These are phyloP conservation scores for Ephydatia muelleri DNA, from an alignment of 37 sponge, comb jelly and placozoan genomes.

Conservation along the genomic window DNA sequence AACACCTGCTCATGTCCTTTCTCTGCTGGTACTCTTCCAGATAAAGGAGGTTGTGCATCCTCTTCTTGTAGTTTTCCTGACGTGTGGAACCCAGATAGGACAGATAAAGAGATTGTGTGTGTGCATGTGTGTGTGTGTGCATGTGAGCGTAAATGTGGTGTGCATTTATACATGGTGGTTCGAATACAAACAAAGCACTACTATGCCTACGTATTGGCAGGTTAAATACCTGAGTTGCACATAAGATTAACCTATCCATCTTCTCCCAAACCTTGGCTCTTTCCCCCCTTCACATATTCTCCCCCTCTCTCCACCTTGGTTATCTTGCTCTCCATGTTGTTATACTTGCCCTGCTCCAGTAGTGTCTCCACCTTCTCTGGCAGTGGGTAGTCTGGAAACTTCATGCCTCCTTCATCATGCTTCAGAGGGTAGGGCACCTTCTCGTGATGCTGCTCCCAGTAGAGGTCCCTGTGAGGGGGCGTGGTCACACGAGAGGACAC, in stretches of 20 bases:
- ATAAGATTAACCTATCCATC: too few species aligned
- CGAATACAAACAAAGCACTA: too few species aligned
- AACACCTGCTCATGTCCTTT: conserved; percentile 71
- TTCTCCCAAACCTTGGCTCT: conserved; percentile 57
- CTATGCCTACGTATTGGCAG: too few species aligned
- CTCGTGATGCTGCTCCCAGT: conserved; percentile 68
- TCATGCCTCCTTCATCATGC: conserved; percentile 8
- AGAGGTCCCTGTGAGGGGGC: conserved; percentile 55
- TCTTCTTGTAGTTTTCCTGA: too few species aligned
- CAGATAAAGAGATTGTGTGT: too few species aligned
- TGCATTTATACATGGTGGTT: too few species aligned
- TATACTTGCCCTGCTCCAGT: conserved; percentile 62
- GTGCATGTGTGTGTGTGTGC: too few species aligned
- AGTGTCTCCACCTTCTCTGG: conserved; percentile 64
- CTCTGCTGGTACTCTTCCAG: too few species aligned
- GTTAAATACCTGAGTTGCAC: conserved; percentile 75
- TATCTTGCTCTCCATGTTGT: conserved; percentile 66
- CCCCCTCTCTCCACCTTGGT: conserved; percentile 33
- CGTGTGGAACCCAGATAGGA: too few species aligned
- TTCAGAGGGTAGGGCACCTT: neutral
- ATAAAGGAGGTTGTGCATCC: too few species aligned
- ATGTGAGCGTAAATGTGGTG: conserved; percentile 84
- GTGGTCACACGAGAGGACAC: too few species aligned
- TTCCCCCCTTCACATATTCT: neutral
- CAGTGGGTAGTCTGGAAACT: conserved; percentile 46